phyloP scores from a whole-genome alignment of 2,113 vertebrate genomes.

The Cavia aperea region DNA sequence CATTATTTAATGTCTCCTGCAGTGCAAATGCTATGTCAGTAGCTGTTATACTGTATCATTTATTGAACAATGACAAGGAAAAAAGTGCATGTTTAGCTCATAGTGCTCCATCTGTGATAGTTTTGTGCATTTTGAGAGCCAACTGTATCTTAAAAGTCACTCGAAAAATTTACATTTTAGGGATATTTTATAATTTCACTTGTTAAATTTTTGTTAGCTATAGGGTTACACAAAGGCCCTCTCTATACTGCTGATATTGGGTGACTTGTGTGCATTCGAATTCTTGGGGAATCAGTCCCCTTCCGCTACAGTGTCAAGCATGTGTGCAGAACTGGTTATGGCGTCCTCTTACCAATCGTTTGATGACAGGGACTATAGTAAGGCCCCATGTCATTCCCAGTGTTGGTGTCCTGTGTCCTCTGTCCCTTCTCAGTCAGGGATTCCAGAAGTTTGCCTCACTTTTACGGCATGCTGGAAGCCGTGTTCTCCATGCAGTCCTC shows the following conservation, averaged over 20 bases:
- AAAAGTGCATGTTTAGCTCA: background rate
- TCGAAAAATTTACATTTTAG: background rate
- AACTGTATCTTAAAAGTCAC: background rate
- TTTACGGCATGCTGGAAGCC: background rate
- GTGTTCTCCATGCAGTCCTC: background rate
- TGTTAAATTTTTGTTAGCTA: background rate
- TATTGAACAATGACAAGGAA: background rate
- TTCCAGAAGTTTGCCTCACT: background rate
- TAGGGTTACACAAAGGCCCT: background rate
- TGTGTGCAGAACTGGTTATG: background rate
- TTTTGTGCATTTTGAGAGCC: background rate
- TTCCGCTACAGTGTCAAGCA: background rate
- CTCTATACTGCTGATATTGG: background rate
- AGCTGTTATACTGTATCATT: background rate
- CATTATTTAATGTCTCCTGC: background rate
- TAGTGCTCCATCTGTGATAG: background rate
- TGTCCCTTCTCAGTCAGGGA: background rate
- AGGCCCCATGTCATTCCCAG: background rate
- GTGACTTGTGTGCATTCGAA: background rate
- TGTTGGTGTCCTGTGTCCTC: background rate
- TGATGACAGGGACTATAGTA: background rate
- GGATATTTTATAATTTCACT: background rate
- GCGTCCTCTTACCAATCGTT: background rate
- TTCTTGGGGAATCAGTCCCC: background rate
- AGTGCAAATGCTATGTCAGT: background rate